These are phyloP conservation scores for Cerceris ruficornis DNA, from an alignment of 2,888 invertebrate species.

Conservation along the genomic window DNA sequence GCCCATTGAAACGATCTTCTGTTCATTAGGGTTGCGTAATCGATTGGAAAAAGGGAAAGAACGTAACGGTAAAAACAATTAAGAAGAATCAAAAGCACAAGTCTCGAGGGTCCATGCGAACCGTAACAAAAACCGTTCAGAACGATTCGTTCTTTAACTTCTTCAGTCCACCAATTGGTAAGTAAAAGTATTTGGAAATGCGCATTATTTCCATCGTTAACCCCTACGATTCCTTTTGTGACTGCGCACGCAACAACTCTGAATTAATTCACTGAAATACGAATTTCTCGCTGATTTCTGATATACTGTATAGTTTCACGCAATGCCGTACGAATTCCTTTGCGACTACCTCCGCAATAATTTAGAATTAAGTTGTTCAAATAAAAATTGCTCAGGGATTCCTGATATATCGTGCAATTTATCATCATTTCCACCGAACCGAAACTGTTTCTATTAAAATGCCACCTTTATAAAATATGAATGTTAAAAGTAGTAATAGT, in stretches of 20 bases:
- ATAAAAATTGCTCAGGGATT: no score
- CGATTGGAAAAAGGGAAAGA: constrained; percentile 98
- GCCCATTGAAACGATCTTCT: neutral
- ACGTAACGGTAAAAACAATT: constrained; percentile 97
- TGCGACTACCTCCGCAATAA: no score
- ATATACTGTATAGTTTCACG: neutral
- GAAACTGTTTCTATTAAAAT: no score
- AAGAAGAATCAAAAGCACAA: constrained; percentile 99
- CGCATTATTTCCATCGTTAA: constrained; percentile 13
- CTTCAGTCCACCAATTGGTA: constrained; percentile 92
- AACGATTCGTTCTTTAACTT: constrained; percentile 99
- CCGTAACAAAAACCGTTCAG: constrained; percentile 97
- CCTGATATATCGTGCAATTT: no score
- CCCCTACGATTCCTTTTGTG: neutral
- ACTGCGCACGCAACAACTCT: no score
- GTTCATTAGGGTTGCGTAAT: constrained; percentile 91
- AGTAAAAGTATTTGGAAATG: constrained; percentile 45
- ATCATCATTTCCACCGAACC: no score
- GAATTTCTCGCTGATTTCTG: neutral
- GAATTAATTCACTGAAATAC: no score
- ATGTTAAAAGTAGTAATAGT: no score
- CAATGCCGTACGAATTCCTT: no score
- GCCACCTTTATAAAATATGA: no score
- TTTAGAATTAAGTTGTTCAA: no score
- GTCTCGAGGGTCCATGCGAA: constrained; percentile 95